phyloP scores from a whole-genome alignment of 1,140 invertebrate species.

The Geopemphigus sp. region DNA sequence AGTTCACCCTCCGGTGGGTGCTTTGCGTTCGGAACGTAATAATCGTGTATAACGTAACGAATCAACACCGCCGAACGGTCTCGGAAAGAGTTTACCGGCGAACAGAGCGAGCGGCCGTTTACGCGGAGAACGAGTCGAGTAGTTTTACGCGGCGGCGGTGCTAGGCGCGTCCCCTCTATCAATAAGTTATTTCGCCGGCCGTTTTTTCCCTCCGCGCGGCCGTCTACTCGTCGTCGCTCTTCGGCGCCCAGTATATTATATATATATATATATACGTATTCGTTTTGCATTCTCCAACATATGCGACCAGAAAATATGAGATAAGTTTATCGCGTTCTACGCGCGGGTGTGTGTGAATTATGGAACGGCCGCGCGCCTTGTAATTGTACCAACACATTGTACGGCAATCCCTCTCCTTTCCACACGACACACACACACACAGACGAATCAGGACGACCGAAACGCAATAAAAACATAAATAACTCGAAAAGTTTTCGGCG shows the following conservation, averaged over 20 bases:
- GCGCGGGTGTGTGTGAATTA: conserved; percentile 12
- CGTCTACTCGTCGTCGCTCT: background rate
- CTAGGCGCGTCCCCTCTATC: too few relatives aligned
- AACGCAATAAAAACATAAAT: conserved; percentile 25
- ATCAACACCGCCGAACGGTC: too few relatives aligned
- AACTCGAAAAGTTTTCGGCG: conserved; percentile 4
- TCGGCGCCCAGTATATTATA: background rate
- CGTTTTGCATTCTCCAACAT: conserved; percentile 17
- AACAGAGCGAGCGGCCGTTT: too few relatives aligned
- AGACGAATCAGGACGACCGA: background rate
- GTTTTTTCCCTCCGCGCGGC: background rate
- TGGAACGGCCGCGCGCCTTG: background rate
- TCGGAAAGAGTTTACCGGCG: too few relatives aligned
- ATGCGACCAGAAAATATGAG: conserved; percentile 48
- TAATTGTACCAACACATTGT: background rate
- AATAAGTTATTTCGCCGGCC: background rate
- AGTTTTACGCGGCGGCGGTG: too few relatives aligned
- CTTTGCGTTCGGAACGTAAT: too few relatives aligned
- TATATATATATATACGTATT: background rate
- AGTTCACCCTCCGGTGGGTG: too few relatives aligned
- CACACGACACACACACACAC: background rate
- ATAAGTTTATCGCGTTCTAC: conserved; percentile 38
- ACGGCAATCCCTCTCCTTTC: background rate
- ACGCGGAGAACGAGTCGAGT: too few relatives aligned
- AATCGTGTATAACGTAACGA: too few relatives aligned